phyloP scores from a whole-genome alignment of 1,140 invertebrate genomes.

The Steinernema feltiae region DNA sequence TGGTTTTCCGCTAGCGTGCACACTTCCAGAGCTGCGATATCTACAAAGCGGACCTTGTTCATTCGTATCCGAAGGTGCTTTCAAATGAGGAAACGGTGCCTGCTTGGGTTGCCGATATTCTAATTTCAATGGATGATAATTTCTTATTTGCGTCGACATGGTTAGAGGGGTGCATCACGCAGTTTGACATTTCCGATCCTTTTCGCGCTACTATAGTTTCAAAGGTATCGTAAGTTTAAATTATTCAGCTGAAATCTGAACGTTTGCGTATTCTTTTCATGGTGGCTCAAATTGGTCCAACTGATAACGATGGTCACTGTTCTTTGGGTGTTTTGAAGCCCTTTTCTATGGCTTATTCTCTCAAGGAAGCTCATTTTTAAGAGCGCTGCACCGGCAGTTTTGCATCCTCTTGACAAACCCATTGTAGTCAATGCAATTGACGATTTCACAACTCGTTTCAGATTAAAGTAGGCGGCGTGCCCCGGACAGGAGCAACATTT shows the following conservation, averaged over 20 bases:
- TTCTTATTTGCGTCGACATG: constrained; percentile 26
- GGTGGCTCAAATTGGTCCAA: constrained; percentile 8
- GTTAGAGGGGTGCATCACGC: constrained; percentile 26
- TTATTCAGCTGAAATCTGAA: constrained; percentile 15
- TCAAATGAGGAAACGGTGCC: constrained; percentile 28
- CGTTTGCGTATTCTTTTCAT: not conserved
- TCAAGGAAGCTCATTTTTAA: too few species aligned
- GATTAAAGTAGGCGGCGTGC: too few species aligned
- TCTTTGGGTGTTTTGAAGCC: too few species aligned
- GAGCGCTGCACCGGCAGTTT: too few species aligned
- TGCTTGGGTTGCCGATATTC: constrained; percentile 26
- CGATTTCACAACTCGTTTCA: too few species aligned
- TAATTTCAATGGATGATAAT: constrained; percentile 34
- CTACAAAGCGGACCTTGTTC: constrained; percentile 4
- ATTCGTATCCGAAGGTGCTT: not conserved
- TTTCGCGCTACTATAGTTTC: constrained; percentile 19
- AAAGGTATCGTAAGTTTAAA: constrained; percentile 19
- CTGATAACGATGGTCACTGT: not conserved
- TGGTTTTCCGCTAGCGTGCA: not conserved
- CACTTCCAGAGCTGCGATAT: not conserved
- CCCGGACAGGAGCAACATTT: too few species aligned
- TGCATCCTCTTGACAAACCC: too few species aligned
- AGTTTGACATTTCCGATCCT: constrained; percentile 34
- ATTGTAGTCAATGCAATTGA: too few species aligned
- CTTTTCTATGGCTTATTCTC: too few species aligned